These are phyloP conservation scores for Zootermopsis nevadensis DNA, from an alignment of 2,888 invertebrate species.

Conservation along the genomic window DNA sequence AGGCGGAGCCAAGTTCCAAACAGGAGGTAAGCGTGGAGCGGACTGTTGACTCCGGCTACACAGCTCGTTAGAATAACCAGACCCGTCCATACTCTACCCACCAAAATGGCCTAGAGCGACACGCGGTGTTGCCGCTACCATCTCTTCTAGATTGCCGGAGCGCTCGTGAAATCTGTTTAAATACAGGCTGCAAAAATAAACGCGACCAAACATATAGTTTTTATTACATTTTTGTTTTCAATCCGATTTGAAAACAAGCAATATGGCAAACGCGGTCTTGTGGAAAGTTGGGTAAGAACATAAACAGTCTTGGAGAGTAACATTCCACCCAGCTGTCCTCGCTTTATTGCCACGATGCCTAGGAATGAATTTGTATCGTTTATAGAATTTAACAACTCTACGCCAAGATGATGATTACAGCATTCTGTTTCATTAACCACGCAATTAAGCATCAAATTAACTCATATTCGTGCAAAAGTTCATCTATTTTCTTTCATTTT, in stretches of 20 bases:
- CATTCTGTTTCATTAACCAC: too few species aligned
- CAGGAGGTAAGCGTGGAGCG: conserved; percentile 21
- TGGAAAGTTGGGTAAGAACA: neutral
- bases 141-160: neutral
- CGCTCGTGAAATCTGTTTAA: neutral
- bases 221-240: conserved; percentile 11
- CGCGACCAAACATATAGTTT: neutral
- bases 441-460: too few species aligned
- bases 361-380: too few species aligned
- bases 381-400: too few species aligned
- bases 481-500: too few species aligned
- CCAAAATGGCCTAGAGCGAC: conserved; percentile 31
- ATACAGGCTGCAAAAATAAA: neutral
- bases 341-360: too few species aligned
- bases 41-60: neutral
- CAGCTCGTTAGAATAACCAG: conserved; percentile 46
- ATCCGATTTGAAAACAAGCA: conserved; percentile 2
- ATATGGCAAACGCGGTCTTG: neutral
- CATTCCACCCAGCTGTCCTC: neutral
- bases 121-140: conserved; percentile 15
- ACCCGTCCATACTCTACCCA: conserved; percentile 32
- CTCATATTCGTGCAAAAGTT: too few species aligned
- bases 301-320: neutral
- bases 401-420: too few species aligned
- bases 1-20: conserved; percentile 30